phyloP scores from a whole-genome alignment of 1,140 invertebrate species.

The Venturia canescens region DNA sequence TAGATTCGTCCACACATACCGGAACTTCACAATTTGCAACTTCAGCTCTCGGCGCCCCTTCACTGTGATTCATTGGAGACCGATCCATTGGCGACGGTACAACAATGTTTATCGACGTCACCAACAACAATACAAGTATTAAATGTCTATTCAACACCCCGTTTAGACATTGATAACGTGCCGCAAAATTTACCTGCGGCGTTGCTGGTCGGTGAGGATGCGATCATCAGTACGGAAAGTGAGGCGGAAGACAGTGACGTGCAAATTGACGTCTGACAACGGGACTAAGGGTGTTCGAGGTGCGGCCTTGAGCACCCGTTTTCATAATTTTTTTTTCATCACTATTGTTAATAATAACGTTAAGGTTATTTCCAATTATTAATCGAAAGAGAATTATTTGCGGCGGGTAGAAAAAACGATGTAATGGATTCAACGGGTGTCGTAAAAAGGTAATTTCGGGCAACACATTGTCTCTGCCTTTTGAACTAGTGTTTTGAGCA shows the following conservation, averaged over 20 bases:
- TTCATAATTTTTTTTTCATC: neutral
- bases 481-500: too few species aligned
- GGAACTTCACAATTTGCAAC: constrained; percentile 77
- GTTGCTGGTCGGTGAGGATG: constrained; percentile 75
- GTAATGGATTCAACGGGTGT: too few species aligned
- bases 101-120: constrained; percentile 73
- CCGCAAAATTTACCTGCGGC: constrained; percentile 75
- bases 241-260: constrained; percentile 76
- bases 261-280: constrained; percentile 76
- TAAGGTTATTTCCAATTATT: neutral
- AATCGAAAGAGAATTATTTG: neutral
- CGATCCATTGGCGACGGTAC: constrained; percentile 70
- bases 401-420: neutral
- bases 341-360: constrained; percentile 12
- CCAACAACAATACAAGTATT: constrained; percentile 75
- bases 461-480: too few species aligned
- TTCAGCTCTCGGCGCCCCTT: constrained; percentile 71
- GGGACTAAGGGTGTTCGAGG: constrained; percentile 57
- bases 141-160: constrained; percentile 74
- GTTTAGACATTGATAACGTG: constrained; percentile 74
- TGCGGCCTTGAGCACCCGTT: constrained; percentile 20
- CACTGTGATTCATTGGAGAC: constrained; percentile 69
- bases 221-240: constrained; percentile 74
- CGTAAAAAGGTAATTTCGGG: too few species aligned
- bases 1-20: constrained; percentile 83